Conservation (phyloP, 2,888 invertebrate species). For the Itoplectis maculator region DNA sequence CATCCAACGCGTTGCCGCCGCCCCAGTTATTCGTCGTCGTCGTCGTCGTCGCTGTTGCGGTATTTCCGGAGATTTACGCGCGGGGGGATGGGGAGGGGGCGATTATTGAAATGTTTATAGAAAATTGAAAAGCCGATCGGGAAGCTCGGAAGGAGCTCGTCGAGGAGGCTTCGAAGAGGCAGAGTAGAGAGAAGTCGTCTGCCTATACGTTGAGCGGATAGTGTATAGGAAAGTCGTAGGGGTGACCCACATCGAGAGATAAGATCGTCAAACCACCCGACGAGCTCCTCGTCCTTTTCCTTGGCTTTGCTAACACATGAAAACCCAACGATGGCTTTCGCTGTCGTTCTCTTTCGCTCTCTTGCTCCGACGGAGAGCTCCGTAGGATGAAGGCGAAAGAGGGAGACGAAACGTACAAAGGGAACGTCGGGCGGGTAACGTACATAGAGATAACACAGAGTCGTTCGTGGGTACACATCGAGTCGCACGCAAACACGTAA, state of each 20-base stretch:
- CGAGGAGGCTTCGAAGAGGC: constrained; percentile 1
- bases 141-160: neutral
- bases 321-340: neutral
- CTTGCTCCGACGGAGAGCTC: neutral
- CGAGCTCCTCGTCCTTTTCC: constrained; percentile 18
- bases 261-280: constrained; percentile 72
- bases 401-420: constrained; percentile 30
- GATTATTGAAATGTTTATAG: constrained; percentile 38
- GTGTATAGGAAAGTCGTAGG: constrained; percentile 43
- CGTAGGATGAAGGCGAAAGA: neutral
- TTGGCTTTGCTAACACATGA: constrained; percentile 33
- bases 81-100: neutral
- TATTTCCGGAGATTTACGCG: constrained; percentile 9
- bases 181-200: constrained; percentile 21
- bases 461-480: constrained; percentile 30
- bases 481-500: constrained; percentile 41
- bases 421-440: constrained; percentile 30
- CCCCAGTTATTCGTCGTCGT: neutral
- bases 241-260: constrained; percentile 79
- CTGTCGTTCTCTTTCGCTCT: constrained; percentile 15
- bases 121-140: constrained; percentile 27
- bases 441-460: constrained; percentile 49
- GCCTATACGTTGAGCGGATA: constrained; percentile 54
- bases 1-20: neutral
- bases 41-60: neutral